Evolutionary conservation across 2,888 invertebrate species (phyloP).

Genomic region (Melipona beecheii): DNA sequence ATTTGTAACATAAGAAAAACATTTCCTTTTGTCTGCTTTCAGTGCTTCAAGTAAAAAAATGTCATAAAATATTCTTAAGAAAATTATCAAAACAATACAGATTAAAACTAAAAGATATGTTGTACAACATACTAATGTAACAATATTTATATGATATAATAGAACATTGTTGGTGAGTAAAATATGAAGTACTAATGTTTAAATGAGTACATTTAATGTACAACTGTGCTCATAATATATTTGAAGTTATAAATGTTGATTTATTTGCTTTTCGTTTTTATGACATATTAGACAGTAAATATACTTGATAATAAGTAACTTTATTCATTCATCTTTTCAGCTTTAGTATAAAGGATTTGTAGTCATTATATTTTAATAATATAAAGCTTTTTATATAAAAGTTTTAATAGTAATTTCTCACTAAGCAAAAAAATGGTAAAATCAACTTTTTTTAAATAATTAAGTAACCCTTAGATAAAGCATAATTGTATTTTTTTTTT

Average conservation of each 20-base stretch:
- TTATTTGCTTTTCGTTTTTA: constrained; percentile 74
- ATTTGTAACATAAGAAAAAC: constrained; percentile 76
- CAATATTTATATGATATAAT: constrained; percentile 49
- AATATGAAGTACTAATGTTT: constrained; percentile 36
- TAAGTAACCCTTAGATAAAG: constrained; percentile 12
- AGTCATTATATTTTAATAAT: constrained; percentile 5
- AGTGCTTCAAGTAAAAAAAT: constrained; percentile 43
- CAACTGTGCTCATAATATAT: constrained; percentile 33
- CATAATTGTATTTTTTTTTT: constrained; percentile 30
- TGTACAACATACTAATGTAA: constrained; percentile 52
- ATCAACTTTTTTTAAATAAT: constrained; percentile 26
- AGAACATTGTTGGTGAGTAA: constrained; percentile 62
- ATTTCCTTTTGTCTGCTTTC: constrained; percentile 53
- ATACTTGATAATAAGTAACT: constrained; percentile 62
- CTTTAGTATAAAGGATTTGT: constrained; percentile 43
- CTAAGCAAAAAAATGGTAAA: constrained; percentile 25
- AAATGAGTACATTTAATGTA: constrained; percentile 14
- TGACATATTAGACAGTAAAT: constrained; percentile 61
- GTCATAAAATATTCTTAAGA: constrained; percentile 41
- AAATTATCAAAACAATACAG: constrained; percentile 32
- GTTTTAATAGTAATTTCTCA: constrained; percentile 25
- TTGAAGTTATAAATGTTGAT: constrained; percentile 80
- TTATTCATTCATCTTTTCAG: constrained; percentile 61
- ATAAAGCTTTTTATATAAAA: constrained; percentile 1
- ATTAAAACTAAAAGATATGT: constrained; percentile 37